phyloP scores from a whole-genome alignment of 1,140 invertebrate species.

The Pomacea maculata region DNA sequence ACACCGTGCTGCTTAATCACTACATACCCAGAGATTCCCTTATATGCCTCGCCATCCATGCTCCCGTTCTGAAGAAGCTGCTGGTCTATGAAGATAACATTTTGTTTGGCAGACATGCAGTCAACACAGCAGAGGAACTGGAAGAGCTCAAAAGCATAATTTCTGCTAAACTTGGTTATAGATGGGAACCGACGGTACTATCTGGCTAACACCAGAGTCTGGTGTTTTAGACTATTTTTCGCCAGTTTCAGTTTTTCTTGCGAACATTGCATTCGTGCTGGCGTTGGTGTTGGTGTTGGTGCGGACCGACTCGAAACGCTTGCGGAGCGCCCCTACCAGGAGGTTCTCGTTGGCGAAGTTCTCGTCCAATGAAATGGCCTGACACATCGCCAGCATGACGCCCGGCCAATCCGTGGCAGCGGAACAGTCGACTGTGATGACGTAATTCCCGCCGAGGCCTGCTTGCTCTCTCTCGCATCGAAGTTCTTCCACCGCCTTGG shows the following conservation, averaged over 20 bases:
- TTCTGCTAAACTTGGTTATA: too few relatives aligned
- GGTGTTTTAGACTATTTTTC: too few relatives aligned
- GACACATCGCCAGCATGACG: constrained; percentile 2
- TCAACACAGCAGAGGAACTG: neutral
- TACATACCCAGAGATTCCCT: constrained; percentile 6
- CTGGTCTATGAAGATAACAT: constrained; percentile 19
- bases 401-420: constrained; percentile 13
- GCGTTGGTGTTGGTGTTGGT: too few relatives aligned
- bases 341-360: constrained; percentile 2
- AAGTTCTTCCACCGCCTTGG: too few relatives aligned
- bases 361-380: constrained; percentile 10
- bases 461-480: too few relatives aligned
- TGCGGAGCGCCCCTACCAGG: neutral
- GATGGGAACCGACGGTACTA: too few relatives aligned
- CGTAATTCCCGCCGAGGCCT: neutral
- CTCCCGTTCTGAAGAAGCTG: neutral
- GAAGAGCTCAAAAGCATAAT: neutral
- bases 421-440: constrained; percentile 8
- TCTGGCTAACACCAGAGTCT: too few relatives aligned
- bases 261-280: too few relatives aligned
- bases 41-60: neutral
- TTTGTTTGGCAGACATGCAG: constrained; percentile 10
- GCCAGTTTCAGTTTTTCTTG: too few relatives aligned
- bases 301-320: neutral
- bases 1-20: neutral